Base-by-base conservation (phyloP, 2,113 vertebrate species). In the Mohoua ochrocephala region DNA sequence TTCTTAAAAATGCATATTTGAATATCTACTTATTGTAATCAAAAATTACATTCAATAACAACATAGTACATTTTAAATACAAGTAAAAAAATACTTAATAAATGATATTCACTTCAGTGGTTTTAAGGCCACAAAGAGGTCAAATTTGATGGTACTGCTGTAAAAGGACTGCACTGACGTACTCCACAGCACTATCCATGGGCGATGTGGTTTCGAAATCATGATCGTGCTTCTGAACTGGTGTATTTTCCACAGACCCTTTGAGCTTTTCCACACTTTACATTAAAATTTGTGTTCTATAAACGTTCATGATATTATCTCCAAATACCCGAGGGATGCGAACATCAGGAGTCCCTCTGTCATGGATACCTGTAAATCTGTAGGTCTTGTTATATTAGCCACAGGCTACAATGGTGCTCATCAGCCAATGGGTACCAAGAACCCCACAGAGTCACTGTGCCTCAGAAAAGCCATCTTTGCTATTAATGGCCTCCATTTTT, bases 311-410 rank as follows among this genome's bases (percentile, higher is more conserved):
- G 4, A 23, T 12, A 4, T 30, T 67, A 0, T 11, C 15, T 80
- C 27, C 16, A 68, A 71, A 70, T 39, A 52, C 2, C 13, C 0
- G 0, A 39, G 9, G 13, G 11, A 47, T 27, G 18, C 3, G 37
- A 42, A 7, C 1, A 6, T 41, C 30, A 54, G 10, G 14, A 37
- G 13, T 60, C 10, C 6, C 13, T 35, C 1, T 49, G 18, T 13
- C 33, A 42, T 11, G 5, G 28, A 47, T 13, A 27, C 2, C 8
- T 53, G 19, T 39, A 67, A 69, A 84, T 70, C 23, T 50, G 4
- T 13, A 59, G 10, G 6, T 14, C 74, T 57, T 73, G 6, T 35
- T 70, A 1, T 10, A 37, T 44, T 15, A 67, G 11, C 20, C 26
- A 63, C 14, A 61, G 10, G 12, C 11, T 33, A 50, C 33, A 54